Conservation (phyloP, 1,140 invertebrate species). For the Onthophagus taurus region DNA sequence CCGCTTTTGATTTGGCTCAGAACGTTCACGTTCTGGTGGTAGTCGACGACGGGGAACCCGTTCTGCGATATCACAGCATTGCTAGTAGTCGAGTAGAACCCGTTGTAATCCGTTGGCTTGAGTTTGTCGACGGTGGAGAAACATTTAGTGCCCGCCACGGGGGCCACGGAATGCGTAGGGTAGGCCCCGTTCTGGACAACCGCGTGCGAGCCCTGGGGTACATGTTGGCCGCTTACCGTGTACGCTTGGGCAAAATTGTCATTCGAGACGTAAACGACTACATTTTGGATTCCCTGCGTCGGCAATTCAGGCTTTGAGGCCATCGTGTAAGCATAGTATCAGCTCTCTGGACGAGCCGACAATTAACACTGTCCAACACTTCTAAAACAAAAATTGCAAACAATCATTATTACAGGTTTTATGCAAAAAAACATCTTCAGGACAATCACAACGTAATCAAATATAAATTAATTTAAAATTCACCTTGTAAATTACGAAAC, state of each 20-base stretch:
- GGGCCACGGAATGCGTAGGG: slow-evolving; percentile 26
- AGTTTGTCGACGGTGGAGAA: slow-evolving; percentile 21
- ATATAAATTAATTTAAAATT: slow-evolving; percentile 6
- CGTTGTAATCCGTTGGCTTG: slow-evolving; percentile 20
- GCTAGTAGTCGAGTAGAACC: slow-evolving; percentile 19
- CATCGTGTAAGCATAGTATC: slow-evolving; percentile 38
- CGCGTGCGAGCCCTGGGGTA: slow-evolving; percentile 18
- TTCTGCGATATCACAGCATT: slow-evolving; percentile 27
- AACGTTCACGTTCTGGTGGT: slow-evolving; percentile 23
- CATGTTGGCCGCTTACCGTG: slow-evolving; percentile 32
- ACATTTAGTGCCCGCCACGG: slow-evolving; percentile 23
- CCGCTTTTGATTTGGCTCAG: slow-evolving; percentile 23
- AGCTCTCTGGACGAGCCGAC: slow-evolving; percentile 32
- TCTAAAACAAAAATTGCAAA: slow-evolving; percentile 25
- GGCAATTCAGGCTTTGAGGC: slow-evolving; percentile 40
- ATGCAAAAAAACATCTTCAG: background rate
- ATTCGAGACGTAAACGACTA: slow-evolving; percentile 41
- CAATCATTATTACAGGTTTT: background rate
- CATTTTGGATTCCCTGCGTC: slow-evolving; percentile 37
- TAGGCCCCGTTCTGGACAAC: slow-evolving; percentile 20
- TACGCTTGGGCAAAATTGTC: slow-evolving; percentile 39
- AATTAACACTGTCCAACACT: slow-evolving; percentile 30
- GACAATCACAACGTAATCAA: background rate
- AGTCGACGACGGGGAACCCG: slow-evolving; percentile 22
- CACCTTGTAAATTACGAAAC: background rate